Percentiles rank a stretch among this genome's conserved stretches.
Conservation (phyloP, 2,797 vertebrate genomes). For the Anas bahamensis region DNA sequence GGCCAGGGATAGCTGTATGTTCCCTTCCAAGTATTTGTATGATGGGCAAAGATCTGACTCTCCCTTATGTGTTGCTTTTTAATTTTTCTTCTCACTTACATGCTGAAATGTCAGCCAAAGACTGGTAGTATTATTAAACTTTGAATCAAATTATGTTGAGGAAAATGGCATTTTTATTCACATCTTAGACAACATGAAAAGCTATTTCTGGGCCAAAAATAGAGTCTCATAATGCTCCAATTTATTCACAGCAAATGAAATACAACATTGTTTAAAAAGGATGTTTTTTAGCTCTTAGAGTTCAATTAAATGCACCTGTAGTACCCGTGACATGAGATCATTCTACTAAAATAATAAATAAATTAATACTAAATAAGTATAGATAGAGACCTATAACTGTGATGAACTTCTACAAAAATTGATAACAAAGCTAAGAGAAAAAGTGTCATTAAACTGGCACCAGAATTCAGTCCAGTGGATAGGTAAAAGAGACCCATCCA, state of each 20-base stretch:
- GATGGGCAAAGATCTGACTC: neutral
- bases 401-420: neutral
- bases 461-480: neutral
- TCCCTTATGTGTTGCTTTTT: neutral
- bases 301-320: neutral
- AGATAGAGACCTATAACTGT: neutral
- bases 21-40: neutral
- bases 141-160: neutral
- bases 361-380: neutral
- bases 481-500: neutral
- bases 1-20: neutral
- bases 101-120: neutral
- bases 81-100: neutral
- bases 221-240: neutral
- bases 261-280: neutral
- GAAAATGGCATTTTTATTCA: neutral
- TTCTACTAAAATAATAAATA: neutral
- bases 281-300: neutral
- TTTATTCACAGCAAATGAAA: neutral
- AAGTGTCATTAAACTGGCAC: neutral
- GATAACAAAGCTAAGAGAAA: neutral
- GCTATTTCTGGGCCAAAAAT: neutral
- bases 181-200: neutral
- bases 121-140: neutral
- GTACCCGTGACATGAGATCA: neutral